Evolutionary conservation across 2,113 vertebrate species (phyloP).

Genomic region (Rhagologus leucostigma): DNA sequence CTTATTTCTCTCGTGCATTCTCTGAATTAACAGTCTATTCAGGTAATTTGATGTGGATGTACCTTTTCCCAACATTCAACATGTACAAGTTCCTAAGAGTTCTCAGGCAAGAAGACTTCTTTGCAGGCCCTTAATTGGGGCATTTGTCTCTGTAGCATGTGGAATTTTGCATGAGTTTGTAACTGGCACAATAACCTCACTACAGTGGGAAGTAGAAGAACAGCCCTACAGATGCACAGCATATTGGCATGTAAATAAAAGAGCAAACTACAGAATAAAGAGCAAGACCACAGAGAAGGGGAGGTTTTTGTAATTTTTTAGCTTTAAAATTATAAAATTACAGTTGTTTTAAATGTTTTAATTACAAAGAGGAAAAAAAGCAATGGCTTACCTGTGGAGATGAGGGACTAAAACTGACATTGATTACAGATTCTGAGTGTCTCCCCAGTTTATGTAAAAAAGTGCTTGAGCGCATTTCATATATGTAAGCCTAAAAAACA

Average conservation of each 20-base stretch:
- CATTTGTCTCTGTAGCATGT: neutral
- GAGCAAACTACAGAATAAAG: neutral
- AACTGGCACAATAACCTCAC: neutral
- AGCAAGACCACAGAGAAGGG: neutral
- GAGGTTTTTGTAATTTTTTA: neutral
- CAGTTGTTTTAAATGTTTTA: neutral
- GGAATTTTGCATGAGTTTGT: neutral
- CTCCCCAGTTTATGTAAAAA: slow-evolving; percentile 78
- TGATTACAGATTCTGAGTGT: slow-evolving; percentile 77
- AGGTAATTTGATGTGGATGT: neutral
- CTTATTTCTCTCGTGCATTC: neutral
- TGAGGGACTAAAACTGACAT: slow-evolving; percentile 81
- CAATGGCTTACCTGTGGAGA: slow-evolving; percentile 74
- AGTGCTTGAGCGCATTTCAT: slow-evolving; percentile 77
- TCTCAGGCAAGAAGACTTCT: neutral
- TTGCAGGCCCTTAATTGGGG: neutral
- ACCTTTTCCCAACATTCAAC: neutral
- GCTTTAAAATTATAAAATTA: neutral
- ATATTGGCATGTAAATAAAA: neutral
- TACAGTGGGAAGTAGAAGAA: neutral
- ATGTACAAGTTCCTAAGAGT: neutral
- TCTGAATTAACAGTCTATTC: neutral
- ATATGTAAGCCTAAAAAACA: slow-evolving; percentile 82
- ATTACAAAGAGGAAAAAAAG: neutral
- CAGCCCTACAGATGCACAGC: neutral